These are phyloP conservation scores for Astropecten irregularis DNA, from an alignment of 53 echinoderm and acorn worm species.

Conservation along the genomic window DNA sequence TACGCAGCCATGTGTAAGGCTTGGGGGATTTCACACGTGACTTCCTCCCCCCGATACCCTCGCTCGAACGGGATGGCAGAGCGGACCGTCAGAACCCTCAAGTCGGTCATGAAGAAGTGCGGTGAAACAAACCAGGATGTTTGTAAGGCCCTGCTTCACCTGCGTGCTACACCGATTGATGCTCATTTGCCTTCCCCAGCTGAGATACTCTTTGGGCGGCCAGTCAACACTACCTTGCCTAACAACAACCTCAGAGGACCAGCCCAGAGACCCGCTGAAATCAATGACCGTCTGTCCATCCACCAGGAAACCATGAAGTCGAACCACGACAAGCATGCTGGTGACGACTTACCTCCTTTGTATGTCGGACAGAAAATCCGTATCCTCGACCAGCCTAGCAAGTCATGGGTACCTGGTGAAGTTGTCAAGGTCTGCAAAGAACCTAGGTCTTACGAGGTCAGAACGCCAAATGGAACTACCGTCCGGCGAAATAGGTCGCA, in stretches of 20 bases:
- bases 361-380: conserved; percentile 60
- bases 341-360: conserved; percentile 39
- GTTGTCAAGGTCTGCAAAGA: conserved; percentile 35
- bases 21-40: conserved; percentile 64
- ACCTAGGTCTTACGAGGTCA: conserved; percentile 61
- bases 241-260: conserved; percentile 14
- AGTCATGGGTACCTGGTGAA: conserved; percentile 65
- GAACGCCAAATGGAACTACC: conserved; percentile 50
- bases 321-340: conserved; percentile 48
- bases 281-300: conserved; percentile 11
- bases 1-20: conserved; percentile 62
- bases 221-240: conserved; percentile 55
- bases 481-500: too few relatives aligned
- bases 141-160: conserved; percentile 40
- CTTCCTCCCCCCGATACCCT: conserved; percentile 71
- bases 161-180: conserved; percentile 60
- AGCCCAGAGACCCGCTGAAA: background rate
- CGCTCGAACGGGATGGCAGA: conserved; percentile 67
- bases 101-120: too few relatives aligned
- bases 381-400: conserved; percentile 32
- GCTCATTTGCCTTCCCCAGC: conserved; percentile 67
- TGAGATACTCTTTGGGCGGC: conserved; percentile 63
- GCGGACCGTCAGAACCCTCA: conserved; percentile 71
- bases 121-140: conserved; percentile 57
- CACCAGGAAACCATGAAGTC: conserved; percentile 39